phyloP scores from a whole-genome alignment of 2,797 vertebrate genomes.

The Typhlichthys eigenmanni region DNA sequence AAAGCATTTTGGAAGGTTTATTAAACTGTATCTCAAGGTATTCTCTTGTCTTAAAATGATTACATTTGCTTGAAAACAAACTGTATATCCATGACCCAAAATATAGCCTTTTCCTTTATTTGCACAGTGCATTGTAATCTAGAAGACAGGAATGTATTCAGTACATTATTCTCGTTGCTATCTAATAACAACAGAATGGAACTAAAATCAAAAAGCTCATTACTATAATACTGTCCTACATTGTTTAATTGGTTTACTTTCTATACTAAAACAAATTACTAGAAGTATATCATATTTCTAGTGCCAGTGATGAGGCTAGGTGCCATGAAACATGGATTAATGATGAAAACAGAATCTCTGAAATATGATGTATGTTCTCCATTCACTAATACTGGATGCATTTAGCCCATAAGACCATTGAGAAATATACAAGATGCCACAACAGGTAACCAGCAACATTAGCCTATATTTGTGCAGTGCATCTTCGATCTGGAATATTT shows the following conservation, averaged over 20 bases:
- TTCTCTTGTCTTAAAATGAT: conserved; percentile 19
- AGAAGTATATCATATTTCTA: background rate
- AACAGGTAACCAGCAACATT: conserved; percentile 19
- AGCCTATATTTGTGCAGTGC: conserved; percentile 9
- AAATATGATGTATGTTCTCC: background rate
- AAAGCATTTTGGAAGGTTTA: conserved; percentile 31
- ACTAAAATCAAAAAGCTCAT: too few species aligned
- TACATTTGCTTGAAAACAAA: conserved; percentile 21
- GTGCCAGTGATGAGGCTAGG: background rate
- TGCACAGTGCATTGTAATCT: too few species aligned
- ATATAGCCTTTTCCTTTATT: too few species aligned
- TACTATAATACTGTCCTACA: too few species aligned
- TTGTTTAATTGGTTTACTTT: too few species aligned
- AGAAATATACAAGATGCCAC: conserved; percentile 18
- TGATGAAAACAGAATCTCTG: background rate
- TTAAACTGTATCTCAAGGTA: conserved; percentile 28
- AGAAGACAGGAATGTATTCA: too few species aligned
- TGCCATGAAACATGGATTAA: background rate
- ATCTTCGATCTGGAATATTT: conserved; percentile 8
- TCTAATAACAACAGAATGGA: too few species aligned
- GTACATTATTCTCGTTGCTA: too few species aligned
- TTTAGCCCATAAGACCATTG: background rate
- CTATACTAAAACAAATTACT: background rate
- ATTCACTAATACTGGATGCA: conserved; percentile 6
- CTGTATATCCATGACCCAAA: background rate